These are phyloP conservation scores for Stigmatopora argus DNA, from an alignment of 2,113 vertebrate species.

Conservation along the genomic window DNA sequence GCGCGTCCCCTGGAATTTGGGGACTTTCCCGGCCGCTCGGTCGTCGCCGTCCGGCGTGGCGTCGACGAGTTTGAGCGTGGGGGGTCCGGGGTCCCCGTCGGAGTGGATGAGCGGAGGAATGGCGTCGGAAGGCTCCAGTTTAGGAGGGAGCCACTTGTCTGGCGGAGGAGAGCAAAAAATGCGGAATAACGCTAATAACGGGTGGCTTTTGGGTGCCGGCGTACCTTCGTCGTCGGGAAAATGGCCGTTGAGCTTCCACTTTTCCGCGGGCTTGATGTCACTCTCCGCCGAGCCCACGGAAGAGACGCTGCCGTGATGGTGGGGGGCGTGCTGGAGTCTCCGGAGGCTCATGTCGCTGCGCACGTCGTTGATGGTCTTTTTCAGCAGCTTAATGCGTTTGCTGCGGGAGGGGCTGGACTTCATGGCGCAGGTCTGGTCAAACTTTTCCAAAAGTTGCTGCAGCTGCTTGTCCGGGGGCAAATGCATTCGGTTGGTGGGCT, in stretches of 20 bases:
- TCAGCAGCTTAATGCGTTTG: conserved; percentile 89
- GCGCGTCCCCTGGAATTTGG: conserved; percentile 77
- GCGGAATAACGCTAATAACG: neutral
- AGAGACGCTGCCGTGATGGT: conserved; percentile 20
- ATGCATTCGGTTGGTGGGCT: conserved; percentile 78
- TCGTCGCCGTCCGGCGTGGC: conserved; percentile 76
- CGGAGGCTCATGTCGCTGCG: conserved; percentile 82
- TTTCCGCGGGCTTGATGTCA: conserved; percentile 28
- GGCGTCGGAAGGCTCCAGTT: conserved; percentile 92
- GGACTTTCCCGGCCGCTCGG: conserved; percentile 71
- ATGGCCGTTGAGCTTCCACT: conserved; percentile 40
- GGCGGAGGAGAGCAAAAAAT: conserved; percentile 59
- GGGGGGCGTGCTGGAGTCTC: conserved; percentile 66
- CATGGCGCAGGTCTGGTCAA: conserved; percentile 90
- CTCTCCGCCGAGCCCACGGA: conserved; percentile 2
- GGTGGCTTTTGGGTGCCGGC: neutral
- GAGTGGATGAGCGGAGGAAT: conserved; percentile 86
- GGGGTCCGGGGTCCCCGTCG: conserved; percentile 87
- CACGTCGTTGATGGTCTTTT: conserved; percentile 84
- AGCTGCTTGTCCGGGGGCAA: conserved; percentile 87
- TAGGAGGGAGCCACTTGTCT: conserved; percentile 94
- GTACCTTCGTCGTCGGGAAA: conserved; percentile 59
- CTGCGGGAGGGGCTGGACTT: conserved; percentile 92
- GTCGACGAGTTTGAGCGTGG: conserved; percentile 92
- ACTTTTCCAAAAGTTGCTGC: conserved; percentile 86